Conservation (phyloP, 53 echinoderm and acorn worm genomes). For the Echinarachnius parma region DNA sequence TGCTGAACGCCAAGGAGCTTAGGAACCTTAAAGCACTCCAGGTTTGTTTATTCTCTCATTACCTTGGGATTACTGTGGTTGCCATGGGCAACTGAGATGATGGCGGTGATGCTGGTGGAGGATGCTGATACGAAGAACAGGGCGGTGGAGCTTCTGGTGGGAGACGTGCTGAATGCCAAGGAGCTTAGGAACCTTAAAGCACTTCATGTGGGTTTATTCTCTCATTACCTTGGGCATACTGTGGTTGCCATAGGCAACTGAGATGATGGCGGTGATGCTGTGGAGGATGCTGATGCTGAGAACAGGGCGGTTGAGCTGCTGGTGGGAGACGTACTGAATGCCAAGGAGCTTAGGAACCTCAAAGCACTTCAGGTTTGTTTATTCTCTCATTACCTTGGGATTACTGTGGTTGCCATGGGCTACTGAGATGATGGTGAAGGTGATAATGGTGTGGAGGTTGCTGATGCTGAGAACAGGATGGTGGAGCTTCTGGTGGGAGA, state of each 20-base stretch:
- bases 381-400: background rate
- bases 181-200: constrained; percentile 68
- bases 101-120: constrained; percentile 6
- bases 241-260: constrained; percentile 12
- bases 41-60: constrained; percentile 52
- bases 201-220: constrained; percentile 54
- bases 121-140: constrained; percentile 49
- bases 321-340: constrained; percentile 59
- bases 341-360: constrained; percentile 57
- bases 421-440: constrained; percentile 9
- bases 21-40: constrained; percentile 66
- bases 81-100: background rate
- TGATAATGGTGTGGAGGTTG: constrained; percentile 31
- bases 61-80: background rate
- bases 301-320: constrained; percentile 61
- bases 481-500: constrained; percentile 76
- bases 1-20: constrained; percentile 48
- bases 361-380: constrained; percentile 67
- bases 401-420: constrained; percentile 10
- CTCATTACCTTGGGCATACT: no score
- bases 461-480: constrained; percentile 50
- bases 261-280: constrained; percentile 9
- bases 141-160: constrained; percentile 65
- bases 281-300: constrained; percentile 49
- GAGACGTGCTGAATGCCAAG: constrained; percentile 50